Conservation (phyloP, 1,140 invertebrate species). For the Battus philenor region DNA sequence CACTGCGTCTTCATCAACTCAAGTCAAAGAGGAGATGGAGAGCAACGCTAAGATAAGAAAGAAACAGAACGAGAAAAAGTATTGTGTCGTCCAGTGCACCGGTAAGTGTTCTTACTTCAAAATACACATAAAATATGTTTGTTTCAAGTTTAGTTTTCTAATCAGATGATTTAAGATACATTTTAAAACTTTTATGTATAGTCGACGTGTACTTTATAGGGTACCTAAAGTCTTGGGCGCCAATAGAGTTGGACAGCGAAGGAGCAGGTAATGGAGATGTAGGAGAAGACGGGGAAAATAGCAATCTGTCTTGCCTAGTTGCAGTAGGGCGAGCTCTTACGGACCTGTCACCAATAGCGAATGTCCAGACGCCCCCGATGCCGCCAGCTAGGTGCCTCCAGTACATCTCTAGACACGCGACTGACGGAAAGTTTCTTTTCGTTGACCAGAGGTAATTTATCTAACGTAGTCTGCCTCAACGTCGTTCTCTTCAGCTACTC, state of each 20-base stretch:
- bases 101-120: constrained; percentile 30
- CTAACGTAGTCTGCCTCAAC: too few relatives aligned
- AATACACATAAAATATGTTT: too few relatives aligned
- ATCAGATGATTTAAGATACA: too few relatives aligned
- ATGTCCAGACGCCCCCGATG: constrained; percentile 24
- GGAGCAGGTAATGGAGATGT: constrained; percentile 49
- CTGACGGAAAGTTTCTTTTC: constrained; percentile 97
- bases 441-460: constrained; percentile 93
- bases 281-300: constrained; percentile 83
- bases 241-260: constrained; percentile 84
- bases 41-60: constrained; percentile 34
- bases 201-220: constrained; percentile 76
- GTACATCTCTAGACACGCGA: constrained; percentile 91
- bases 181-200: not conserved
- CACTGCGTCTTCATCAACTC: constrained; percentile 37
- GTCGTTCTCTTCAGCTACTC: too few relatives aligned
- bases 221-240: constrained; percentile 94
- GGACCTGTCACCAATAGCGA: constrained; percentile 51
- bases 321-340: constrained; percentile 86
- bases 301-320: constrained; percentile 90
- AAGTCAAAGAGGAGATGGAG: constrained; percentile 83
- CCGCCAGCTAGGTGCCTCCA: constrained; percentile 77
- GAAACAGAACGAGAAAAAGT: constrained; percentile 57
- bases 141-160: too few relatives aligned
- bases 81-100: constrained; percentile 66